Conservation (phyloP, 2,113 vertebrate species). For the Ictalurus punctatus region DNA sequence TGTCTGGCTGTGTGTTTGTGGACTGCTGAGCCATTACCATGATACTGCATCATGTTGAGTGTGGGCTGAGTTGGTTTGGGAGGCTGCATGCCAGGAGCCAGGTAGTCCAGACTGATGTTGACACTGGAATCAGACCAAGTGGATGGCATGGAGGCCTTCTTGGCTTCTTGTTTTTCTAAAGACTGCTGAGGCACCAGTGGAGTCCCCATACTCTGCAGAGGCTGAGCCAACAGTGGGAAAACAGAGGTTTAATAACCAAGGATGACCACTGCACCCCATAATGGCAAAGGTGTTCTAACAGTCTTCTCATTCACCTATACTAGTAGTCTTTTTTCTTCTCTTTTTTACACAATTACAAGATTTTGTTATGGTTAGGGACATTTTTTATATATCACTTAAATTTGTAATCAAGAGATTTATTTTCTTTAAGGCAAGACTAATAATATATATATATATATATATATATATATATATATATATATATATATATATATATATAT, state of each 20-base stretch:
- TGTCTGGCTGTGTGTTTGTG: neutral
- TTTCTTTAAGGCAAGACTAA: conserved; percentile 22
- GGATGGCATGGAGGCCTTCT: conserved; percentile 86
- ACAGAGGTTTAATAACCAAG: neutral
- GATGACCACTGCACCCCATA: neutral
- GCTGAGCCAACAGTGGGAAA: conserved; percentile 69
- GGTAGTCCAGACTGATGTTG: conserved; percentile 97
- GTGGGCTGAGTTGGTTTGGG: conserved; percentile 90
- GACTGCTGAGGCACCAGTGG: conserved; percentile 81
- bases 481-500: too few species aligned
- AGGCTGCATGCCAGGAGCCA: conserved; percentile 89
- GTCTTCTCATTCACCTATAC: neutral
- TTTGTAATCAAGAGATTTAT: neutral
- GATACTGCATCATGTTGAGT: conserved; percentile 93
- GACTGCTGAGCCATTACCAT: conserved; percentile 74
- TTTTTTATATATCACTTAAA: neutral
- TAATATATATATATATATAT: neutral
- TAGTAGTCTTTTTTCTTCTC: neutral
- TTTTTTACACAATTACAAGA: neutral
- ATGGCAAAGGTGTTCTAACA: neutral
- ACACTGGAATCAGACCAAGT: conserved; percentile 95
- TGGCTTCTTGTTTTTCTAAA: conserved; percentile 76
- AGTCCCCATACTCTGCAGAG: conserved; percentile 78
- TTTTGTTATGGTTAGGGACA: neutral
- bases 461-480: too few species aligned